These are phyloP conservation scores for Caiman crocodilus DNA, from an alignment of 2,797 vertebrate genomes.

Conservation along the genomic window DNA sequence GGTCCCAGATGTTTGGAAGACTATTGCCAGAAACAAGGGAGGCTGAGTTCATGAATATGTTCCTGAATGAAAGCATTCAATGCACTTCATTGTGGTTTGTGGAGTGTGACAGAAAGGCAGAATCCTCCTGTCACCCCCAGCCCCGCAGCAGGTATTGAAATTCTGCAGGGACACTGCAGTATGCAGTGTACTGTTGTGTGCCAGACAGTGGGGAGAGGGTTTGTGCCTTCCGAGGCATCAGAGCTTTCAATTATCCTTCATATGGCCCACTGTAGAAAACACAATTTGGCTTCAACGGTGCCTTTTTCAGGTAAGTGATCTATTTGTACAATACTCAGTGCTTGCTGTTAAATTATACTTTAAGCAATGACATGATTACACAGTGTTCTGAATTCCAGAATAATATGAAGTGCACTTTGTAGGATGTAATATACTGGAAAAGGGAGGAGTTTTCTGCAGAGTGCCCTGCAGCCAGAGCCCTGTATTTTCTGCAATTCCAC, in stretches of 20 bases:
- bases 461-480: neutral
- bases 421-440: neutral
- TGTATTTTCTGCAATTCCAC: neutral
- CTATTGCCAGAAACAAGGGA: neutral
- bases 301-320: neutral
- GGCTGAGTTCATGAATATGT: conserved; percentile 23
- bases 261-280: neutral
- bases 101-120: neutral
- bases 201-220: neutral
- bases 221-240: neutral
- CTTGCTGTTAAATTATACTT: neutral
- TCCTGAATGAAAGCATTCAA: conserved; percentile 29
- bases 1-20: neutral
- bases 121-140: conserved; percentile 5
- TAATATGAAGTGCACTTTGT: neutral
- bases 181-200: neutral
- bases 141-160: neutral
- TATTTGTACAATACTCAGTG: neutral
- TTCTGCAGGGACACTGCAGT: neutral
- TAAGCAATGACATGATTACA: neutral
- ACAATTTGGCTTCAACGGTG: conserved; percentile 16
- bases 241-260: conserved; percentile 12
- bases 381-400: neutral
- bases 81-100: conserved; percentile 47
- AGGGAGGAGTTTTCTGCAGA: neutral